Conservation (phyloP, 1,140 invertebrate species). For the Brachionus calyciflorus region DNA sequence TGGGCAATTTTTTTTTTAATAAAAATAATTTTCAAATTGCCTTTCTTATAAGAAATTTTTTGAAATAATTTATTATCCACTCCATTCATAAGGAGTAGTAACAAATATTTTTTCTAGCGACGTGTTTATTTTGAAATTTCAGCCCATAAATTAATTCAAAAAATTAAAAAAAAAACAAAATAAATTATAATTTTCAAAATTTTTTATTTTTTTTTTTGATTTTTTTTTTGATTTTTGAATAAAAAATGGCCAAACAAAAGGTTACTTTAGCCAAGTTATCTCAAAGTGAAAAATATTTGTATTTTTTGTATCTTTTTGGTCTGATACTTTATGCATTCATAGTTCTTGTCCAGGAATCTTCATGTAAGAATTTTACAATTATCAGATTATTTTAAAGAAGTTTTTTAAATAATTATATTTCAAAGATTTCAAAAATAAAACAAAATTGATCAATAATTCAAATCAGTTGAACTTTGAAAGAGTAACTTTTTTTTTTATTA, state of each 20-base stretch:
- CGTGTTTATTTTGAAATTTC: constrained; percentile 26
- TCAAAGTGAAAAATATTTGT: neutral
- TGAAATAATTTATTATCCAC: too few species aligned
- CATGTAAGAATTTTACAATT: neutral
- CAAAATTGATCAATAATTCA: neutral
- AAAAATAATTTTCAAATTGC: too few species aligned
- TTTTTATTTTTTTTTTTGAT: too few species aligned
- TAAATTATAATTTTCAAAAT: constrained; percentile 6
- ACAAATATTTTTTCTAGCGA: too few species aligned
- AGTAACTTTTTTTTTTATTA: too few species aligned
- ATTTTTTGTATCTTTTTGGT: neutral
- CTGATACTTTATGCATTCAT: neutral
- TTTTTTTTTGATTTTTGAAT: too few species aligned
- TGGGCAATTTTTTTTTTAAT: too few species aligned
- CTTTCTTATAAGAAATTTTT: too few species aligned
- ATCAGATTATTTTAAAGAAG: neutral
- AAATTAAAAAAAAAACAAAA: neutral
- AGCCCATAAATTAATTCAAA: neutral
- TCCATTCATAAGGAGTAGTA: too few species aligned
- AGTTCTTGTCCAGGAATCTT: neutral
- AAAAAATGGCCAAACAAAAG: constrained; percentile 19
- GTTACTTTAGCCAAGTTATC: neutral
- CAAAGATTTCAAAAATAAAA: constrained; percentile 1
- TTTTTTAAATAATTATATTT: neutral
- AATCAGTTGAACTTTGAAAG: neutral